These are phyloP conservation scores for Carollia perspicillata DNA, from an alignment of 2,113 vertebrate genomes.

Conservation along the genomic window DNA sequence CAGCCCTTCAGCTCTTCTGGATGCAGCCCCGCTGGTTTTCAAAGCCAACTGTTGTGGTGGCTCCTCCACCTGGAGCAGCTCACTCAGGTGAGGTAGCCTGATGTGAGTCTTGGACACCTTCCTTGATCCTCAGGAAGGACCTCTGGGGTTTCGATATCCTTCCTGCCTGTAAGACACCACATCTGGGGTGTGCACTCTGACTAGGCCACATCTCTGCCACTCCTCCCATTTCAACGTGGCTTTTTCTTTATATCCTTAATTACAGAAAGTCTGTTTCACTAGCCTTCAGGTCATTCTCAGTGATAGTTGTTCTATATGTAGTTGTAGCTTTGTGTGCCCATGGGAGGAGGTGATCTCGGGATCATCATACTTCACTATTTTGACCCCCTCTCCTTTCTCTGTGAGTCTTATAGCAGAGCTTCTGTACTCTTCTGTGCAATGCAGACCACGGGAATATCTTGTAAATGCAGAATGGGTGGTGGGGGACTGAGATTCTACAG, in stretches of 20 bases:
- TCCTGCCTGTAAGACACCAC: not conserved
- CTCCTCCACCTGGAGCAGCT: too few species aligned
- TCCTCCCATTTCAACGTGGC: not conserved
- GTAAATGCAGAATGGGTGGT: not conserved
- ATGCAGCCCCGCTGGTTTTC: not conserved
- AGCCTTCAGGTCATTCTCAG: not conserved
- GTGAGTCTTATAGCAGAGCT: not conserved
- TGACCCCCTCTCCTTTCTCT: not conserved
- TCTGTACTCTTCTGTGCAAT: not conserved
- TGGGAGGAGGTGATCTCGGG: not conserved
- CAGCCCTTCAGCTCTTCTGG: not conserved
- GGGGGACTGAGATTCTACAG: not conserved
- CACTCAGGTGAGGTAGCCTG: not conserved
- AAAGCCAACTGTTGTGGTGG: not conserved
- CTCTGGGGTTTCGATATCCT: not conserved
- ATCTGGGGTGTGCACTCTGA: not conserved
- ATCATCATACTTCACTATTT: not conserved
- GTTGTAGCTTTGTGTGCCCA: not conserved
- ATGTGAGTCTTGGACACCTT: not conserved
- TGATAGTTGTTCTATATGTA: not conserved
- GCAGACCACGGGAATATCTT: accelerated
- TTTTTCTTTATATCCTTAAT: not conserved
- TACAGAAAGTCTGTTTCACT: not conserved
- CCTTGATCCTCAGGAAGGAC: not conserved
- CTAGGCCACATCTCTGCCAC: not conserved